phyloP scores from a whole-genome alignment of 2,797 vertebrate species.

The Limosa lapponica region DNA sequence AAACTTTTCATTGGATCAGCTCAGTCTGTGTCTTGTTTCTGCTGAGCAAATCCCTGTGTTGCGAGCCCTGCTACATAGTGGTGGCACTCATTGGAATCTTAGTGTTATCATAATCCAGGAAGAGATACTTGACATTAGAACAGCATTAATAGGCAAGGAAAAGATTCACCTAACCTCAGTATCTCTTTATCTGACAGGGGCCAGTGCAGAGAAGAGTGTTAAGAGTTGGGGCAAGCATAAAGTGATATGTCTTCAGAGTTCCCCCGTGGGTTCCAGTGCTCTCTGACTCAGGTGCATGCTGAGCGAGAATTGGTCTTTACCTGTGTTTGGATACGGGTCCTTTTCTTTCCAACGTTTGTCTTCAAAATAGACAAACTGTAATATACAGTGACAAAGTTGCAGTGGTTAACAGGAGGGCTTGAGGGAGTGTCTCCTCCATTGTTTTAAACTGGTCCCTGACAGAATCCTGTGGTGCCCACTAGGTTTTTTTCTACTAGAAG shows the following conservation, averaged over 20 bases:
- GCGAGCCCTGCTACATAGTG: not conserved
- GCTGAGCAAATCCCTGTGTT: not conserved
- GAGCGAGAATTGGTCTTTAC: not conserved
- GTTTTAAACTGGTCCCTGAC: not conserved
- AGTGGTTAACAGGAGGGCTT: not conserved
- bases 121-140: not conserved
- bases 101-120: not conserved
- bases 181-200: not conserved
- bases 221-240: not conserved
- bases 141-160: not conserved
- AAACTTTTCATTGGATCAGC: not conserved
- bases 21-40: not conserved
- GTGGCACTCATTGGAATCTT: not conserved
- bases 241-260: not conserved
- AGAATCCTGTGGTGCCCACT: accelerated
- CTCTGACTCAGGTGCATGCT: not conserved
- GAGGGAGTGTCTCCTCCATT: not conserved
- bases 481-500: not conserved
- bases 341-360: not conserved
- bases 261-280: not conserved
- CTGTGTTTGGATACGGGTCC: accelerated
- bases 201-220: not conserved
- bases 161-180: not conserved
- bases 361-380: not conserved
- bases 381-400: not conserved